Percentiles rank a stretch among this genome's conserved stretches.
These are phyloP conservation scores for Ctenoplectra terminalis DNA, from an alignment of 1,140 invertebrate species.

Conservation along the genomic window DNA sequence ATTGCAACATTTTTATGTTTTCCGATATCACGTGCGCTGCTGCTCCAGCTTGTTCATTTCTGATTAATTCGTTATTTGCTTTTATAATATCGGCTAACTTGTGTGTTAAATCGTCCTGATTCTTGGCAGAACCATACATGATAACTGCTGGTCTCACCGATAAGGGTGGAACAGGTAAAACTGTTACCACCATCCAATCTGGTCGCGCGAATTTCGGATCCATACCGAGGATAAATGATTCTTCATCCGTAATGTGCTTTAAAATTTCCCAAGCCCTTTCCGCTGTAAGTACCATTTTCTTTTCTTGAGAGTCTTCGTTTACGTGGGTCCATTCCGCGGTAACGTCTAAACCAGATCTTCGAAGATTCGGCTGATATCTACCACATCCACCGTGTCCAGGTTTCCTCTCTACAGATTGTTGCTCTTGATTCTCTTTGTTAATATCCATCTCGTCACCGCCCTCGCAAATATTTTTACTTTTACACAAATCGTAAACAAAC, in stretches of 20 bases:
- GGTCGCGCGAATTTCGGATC: constrained; percentile 97
- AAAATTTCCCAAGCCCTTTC: constrained; percentile 98
- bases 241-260: constrained; percentile 98
- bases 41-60: constrained; percentile 98
- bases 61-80: constrained; percentile 97
- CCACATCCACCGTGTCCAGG: constrained; percentile 98
- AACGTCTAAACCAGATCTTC: constrained; percentile 94
- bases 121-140: constrained; percentile 99
- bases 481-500: constrained; percentile 99
- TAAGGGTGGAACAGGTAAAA: constrained; percentile 98
- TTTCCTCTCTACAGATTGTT: constrained; percentile 85
- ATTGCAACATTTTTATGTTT: constrained; percentile 99
- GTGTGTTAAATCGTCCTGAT: constrained; percentile 99
- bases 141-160: constrained; percentile 97
- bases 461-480: constrained; percentile 99
- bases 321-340: constrained; percentile 99
- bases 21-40: constrained; percentile 98
- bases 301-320: constrained; percentile 99
- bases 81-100: constrained; percentile 99
- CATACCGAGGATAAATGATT: constrained; percentile 97
- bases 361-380: constrained; percentile 97
- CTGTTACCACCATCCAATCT: constrained; percentile 99
- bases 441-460: constrained; percentile 99
- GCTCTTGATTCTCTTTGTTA: constrained; percentile 87
- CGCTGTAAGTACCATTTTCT: constrained; percentile 95